Conservation (phyloP, 2,113 vertebrate species). For the Andinoacara biseriatus region DNA sequence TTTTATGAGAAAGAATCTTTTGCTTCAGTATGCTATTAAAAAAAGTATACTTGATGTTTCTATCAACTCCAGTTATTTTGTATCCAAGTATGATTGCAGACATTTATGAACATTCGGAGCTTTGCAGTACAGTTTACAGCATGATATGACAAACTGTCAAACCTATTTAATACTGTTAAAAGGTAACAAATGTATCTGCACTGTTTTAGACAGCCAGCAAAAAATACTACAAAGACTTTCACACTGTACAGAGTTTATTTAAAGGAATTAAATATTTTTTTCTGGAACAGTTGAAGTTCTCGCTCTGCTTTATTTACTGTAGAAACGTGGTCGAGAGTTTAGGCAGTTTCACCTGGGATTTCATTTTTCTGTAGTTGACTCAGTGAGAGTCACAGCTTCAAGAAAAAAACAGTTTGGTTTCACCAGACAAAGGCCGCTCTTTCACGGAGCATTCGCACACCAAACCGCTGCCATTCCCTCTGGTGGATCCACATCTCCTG, state of each 20-base stretch:
- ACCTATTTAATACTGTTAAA: neutral
- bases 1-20: neutral
- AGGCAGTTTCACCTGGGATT: neutral
- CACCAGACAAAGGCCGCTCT: conserved; percentile 96
- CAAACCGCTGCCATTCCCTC: conserved; percentile 95
- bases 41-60: neutral
- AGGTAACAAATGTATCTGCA: neutral
- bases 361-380: neutral
- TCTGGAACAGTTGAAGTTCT: neutral
- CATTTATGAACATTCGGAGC: neutral
- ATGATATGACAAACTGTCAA: neutral
- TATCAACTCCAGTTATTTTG: neutral
- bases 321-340: neutral
- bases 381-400: neutral
- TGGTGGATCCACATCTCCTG: conserved; percentile 98
- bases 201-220: neutral
- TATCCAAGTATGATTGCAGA: neutral
- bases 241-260: neutral
- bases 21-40: neutral
- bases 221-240: neutral
- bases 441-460: conserved; percentile 93
- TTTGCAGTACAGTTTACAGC: conserved; percentile 28
- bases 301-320: neutral
- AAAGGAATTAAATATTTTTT: neutral
- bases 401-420: conserved; percentile 17